Percentiles rank a stretch among this genome's conserved stretches.
phyloP scores from a whole-genome alignment of 2,888 invertebrate species.

The Anarsia innoxiella region DNA sequence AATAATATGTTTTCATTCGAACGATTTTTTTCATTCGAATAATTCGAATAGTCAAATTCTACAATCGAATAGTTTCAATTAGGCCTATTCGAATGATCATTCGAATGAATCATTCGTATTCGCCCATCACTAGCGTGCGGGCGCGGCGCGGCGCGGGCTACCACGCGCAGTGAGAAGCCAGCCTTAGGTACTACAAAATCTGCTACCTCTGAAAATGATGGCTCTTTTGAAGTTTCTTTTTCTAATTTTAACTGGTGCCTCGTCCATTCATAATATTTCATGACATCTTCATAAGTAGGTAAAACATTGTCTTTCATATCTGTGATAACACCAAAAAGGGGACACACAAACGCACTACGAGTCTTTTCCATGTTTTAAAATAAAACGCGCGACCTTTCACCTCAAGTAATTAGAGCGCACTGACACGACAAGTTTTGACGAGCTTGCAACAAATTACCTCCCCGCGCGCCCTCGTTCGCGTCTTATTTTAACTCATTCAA shows the following conservation, averaged over 20 bases:
- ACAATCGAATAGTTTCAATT: too few relatives aligned
- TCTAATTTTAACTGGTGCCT: constrained; percentile 11
- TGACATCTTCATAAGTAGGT: constrained; percentile 19
- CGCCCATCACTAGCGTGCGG: too few relatives aligned
- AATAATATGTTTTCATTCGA: too few relatives aligned
- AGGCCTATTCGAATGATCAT: too few relatives aligned
- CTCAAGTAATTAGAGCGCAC: background rate
- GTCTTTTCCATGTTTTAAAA: constrained; percentile 11
- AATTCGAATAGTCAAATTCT: too few relatives aligned
- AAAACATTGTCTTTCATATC: constrained; percentile 17
- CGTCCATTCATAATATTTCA: constrained; percentile 19
- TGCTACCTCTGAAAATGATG: constrained; percentile 12
- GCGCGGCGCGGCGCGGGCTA: too few relatives aligned
- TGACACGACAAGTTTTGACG: background rate
- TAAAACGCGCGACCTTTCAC: background rate
- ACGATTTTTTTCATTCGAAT: too few relatives aligned
- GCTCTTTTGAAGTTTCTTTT: too few relatives aligned
- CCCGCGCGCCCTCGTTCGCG: background rate
- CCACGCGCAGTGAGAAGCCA: too few relatives aligned
- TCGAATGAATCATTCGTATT: too few relatives aligned
- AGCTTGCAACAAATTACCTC: background rate
- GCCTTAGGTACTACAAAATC: constrained; percentile 11
- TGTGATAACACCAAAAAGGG: constrained; percentile 16
- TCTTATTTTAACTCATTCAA: background rate
- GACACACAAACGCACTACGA: constrained; percentile 14